phyloP scores from a whole-genome alignment of 2,797 vertebrate genomes.

The Brachyalestes nurse region DNA sequence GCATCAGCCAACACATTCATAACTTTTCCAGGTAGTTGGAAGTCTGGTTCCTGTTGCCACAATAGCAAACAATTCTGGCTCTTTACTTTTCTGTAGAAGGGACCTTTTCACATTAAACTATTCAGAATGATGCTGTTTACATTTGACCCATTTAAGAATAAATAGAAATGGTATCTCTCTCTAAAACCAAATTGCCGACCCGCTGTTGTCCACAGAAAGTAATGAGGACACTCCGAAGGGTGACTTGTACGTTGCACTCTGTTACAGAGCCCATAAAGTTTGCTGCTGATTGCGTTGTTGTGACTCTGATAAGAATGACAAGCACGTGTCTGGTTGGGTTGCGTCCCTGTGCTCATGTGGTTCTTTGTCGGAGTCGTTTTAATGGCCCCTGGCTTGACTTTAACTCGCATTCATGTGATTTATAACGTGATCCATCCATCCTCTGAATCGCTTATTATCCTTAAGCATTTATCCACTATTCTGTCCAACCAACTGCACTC shows the following conservation, averaged over 20 bases:
- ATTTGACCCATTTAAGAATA: too few relatives aligned
- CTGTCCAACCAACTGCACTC: too few relatives aligned
- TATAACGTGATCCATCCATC: not conserved
- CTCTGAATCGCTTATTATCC: too few relatives aligned
- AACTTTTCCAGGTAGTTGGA: not conserved
- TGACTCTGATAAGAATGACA: not conserved
- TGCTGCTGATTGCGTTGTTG: not conserved
- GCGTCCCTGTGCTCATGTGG: not conserved
- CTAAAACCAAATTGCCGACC: not conserved
- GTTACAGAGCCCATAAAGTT: not conserved
- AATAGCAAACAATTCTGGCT: too few relatives aligned
- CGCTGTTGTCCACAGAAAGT: not conserved
- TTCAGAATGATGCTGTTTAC: too few relatives aligned
- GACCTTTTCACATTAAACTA: too few relatives aligned
- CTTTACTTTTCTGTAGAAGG: too few relatives aligned
- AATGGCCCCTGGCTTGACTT: not conserved
- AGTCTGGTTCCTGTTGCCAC: too few relatives aligned
- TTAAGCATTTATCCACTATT: too few relatives aligned
- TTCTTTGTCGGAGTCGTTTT: not conserved
- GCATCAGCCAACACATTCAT: too few relatives aligned
- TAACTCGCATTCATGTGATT: conserved; percentile 10
- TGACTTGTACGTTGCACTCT: not conserved
- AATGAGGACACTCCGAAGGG: not conserved
- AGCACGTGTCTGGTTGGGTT: not conserved
- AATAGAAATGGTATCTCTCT: too few relatives aligned